These are phyloP conservation scores for Enoplosus armatus DNA, from an alignment of 2,797 vertebrate species.

Conservation along the genomic window DNA sequence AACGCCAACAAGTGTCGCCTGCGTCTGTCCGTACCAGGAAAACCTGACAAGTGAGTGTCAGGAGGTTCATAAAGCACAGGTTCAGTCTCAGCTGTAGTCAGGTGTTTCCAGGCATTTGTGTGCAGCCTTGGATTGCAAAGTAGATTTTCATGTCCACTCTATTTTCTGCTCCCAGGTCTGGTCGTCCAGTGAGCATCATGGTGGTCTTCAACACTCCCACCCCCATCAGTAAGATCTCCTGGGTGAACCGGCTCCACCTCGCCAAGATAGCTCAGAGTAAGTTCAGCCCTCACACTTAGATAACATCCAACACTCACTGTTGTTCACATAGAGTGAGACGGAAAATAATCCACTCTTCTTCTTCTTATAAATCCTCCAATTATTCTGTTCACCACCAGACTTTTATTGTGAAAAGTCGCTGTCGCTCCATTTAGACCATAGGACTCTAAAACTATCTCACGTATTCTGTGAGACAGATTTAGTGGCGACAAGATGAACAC, in stretches of 20 bases:
- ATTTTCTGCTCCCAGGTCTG: constrained; percentile 82
- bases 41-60: constrained; percentile 90
- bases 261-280: constrained; percentile 92
- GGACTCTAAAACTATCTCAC: too few relatives aligned
- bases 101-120: too few relatives aligned
- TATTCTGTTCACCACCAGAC: too few relatives aligned
- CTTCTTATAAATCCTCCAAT: too few relatives aligned
- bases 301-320: background rate
- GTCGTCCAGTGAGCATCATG: constrained; percentile 93
- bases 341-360: too few relatives aligned
- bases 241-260: constrained; percentile 93
- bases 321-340: too few relatives aligned
- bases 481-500: too few relatives aligned
- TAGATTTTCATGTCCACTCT: background rate
- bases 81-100: background rate
- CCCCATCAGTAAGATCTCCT: constrained; percentile 93
- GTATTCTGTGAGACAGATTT: too few relatives aligned
- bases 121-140: background rate
- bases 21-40: constrained; percentile 90
- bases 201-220: constrained; percentile 94
- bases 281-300: constrained; percentile 56
- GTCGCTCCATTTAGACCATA: too few relatives aligned
- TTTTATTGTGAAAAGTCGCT: too few relatives aligned
- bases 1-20: constrained; percentile 93
- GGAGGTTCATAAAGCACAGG: background rate